Evolutionary conservation across 2,888 invertebrate genomes (phyloP).

Genomic region (Panopea generosa): DNA sequence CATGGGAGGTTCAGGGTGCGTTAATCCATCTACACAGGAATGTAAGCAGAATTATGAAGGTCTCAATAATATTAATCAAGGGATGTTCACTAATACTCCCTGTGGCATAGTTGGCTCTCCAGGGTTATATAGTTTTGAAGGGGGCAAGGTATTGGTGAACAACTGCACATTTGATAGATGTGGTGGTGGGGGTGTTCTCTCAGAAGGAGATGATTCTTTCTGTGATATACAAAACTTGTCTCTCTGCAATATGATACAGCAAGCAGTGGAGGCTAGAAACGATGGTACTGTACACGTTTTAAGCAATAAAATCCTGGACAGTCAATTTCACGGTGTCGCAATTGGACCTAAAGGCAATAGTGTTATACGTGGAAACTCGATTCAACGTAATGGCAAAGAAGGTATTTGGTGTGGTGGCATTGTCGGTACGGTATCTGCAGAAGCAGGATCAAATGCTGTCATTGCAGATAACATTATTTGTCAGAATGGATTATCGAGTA

Average conservation of each 20-base stretch:
- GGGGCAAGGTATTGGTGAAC: slow-evolving; percentile 28
- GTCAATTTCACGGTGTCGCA: slow-evolving; percentile 30
- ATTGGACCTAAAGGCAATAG: too few relatives aligned
- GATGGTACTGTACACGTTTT: slow-evolving; percentile 19
- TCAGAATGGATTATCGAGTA: too few relatives aligned
- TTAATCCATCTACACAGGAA: too few relatives aligned
- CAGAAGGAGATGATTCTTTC: slow-evolving; percentile 17
- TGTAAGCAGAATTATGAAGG: neutral
- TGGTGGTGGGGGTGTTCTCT: too few relatives aligned
- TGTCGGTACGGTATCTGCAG: too few relatives aligned
- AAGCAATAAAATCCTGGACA: slow-evolving; percentile 28
- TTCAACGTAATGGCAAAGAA: too few relatives aligned
- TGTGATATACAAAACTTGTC: slow-evolving; percentile 16
- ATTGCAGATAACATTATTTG: too few relatives aligned
- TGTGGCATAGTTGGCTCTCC: slow-evolving; percentile 28
- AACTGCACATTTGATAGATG: slow-evolving; percentile 31
- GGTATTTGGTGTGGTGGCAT: too few relatives aligned
- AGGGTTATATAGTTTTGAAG: slow-evolving; percentile 12
- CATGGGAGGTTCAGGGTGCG: too few relatives aligned
- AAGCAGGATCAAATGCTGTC: too few relatives aligned
- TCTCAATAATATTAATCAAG: neutral
- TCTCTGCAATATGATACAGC: slow-evolving; percentile 26
- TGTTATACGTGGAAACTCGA: too few relatives aligned
- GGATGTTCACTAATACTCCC: neutral
- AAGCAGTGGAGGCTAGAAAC: slow-evolving; percentile 35